Conservation (phyloP, 2,797 vertebrate species). For the Odontamblyopus lacepedii region DNA sequence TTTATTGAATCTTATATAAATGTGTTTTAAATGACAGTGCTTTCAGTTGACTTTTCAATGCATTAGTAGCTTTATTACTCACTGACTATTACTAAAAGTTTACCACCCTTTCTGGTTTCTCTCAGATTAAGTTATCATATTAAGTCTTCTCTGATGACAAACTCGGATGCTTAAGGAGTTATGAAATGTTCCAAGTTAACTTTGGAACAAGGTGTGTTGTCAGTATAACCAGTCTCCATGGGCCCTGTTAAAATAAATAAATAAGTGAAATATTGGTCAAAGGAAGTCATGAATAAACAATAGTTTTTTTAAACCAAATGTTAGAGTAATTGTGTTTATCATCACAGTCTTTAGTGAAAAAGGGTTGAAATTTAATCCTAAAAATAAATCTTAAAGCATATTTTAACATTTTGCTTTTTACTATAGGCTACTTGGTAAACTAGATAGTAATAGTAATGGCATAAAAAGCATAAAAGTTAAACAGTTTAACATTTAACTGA, state of each 20-base stretch:
- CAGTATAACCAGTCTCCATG: not conserved
- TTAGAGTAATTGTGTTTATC: not conserved
- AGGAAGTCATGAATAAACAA: not conserved
- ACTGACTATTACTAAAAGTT: slow-evolving; percentile 12
- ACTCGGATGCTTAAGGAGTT: slow-evolving; percentile 2
- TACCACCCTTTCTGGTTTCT: slow-evolving; percentile 9
- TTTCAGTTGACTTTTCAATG: not conserved
- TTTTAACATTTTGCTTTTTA: no score
- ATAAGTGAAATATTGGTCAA: not conserved
- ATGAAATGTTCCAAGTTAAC: slow-evolving; percentile 16
- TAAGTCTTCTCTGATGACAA: slow-evolving; percentile 14
- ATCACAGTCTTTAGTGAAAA: not conserved
- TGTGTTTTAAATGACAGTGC: not conserved
- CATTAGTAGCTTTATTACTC: slow-evolving; percentile 5
- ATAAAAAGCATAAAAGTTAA: no score
- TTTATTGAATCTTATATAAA: not conserved
- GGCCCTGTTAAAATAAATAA: not conserved
- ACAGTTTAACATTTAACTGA: no score
- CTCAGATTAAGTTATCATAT: slow-evolving; percentile 26
- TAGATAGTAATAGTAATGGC: not conserved
- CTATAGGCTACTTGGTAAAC: no score
- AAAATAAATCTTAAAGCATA: no score
- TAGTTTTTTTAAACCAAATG: no score
- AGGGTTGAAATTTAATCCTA: not conserved
- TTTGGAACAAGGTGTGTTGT: slow-evolving; percentile 20